Percentiles rank a stretch among this genome's conserved stretches.
phyloP scores from a whole-genome alignment of 1,140 invertebrate genomes.

The Papilio machaon region DNA sequence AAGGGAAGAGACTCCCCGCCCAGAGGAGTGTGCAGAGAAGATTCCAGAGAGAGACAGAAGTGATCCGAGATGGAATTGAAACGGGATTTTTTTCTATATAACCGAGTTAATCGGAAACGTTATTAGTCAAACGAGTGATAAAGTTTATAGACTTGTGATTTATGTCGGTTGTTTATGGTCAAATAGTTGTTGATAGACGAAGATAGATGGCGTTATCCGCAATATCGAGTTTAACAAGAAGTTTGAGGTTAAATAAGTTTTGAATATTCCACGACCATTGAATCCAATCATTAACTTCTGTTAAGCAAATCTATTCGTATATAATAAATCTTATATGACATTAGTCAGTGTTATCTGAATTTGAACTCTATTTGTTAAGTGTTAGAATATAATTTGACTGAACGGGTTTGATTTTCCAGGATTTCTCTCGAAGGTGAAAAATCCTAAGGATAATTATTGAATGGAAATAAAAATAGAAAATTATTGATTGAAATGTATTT shows the following conservation, averaged over 20 bases:
- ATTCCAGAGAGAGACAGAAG: conserved; percentile 86
- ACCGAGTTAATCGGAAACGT: background rate
- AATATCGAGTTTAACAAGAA: background rate
- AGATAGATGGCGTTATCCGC: background rate
- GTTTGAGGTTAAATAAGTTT: background rate
- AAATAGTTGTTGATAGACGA: background rate
- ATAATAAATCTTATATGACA: conserved; percentile 32
- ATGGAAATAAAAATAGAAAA: conserved; percentile 19
- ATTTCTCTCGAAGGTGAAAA: conserved; percentile 23
- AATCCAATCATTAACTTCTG: background rate
- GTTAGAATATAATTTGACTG: conserved; percentile 27
- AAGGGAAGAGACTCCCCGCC: conserved; percentile 83
- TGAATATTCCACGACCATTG: background rate
- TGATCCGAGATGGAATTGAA: conserved; percentile 49
- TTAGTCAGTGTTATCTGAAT: conserved; percentile 33
- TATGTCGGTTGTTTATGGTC: background rate
- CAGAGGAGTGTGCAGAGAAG: conserved; percentile 84
- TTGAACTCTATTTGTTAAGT: conserved; percentile 28
- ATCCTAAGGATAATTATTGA: conserved; percentile 12
- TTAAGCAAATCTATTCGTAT: conserved; percentile 23
- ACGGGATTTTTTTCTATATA: conserved; percentile 18
- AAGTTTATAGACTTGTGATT: background rate
- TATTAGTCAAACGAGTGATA: conserved; percentile 36
- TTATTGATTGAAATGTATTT: background rate
- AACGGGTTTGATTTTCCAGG: conserved; percentile 10